Evolutionary conservation across 2,113 vertebrate species (phyloP), one percentile per base, ranked within the genome.

Genomic region (Malurus cyaneus): DNA sequence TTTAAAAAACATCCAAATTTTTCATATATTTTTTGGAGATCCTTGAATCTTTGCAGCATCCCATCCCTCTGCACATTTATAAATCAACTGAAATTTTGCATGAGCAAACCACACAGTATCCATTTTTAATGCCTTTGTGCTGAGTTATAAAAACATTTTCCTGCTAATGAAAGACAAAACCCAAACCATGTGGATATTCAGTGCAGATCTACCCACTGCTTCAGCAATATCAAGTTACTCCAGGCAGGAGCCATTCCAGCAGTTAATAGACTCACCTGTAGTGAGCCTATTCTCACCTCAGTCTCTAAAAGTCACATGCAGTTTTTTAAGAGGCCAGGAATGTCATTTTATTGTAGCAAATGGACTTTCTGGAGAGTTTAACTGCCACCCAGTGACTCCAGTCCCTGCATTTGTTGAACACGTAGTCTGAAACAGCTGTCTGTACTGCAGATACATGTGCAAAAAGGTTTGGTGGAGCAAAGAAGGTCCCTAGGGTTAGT

Each of bases 391-490:
- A 54, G 23, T 34, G 62, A 73, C 15, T 12, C 21, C 4, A 8
- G 2, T 65, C 9, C 36, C 17, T 29, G 4, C 10, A 26, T 39
- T 66, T 88, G 5, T 46, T 39, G 19, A 65, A 28, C 18, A 42
- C 5, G 8, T n/a, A 54, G 11, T 20, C 23, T 64, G 29, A 32
- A 52, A 50, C 4, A 42, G 11, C 9, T 8, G 1, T 39, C 7
- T 61, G 5, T 5, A 4, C 16, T 49, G 8, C 21, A 53, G 16
- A 25, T 9, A 13, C 7, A 5, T 2, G 1, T 31, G 6, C 21
- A 52, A 41, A 52, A 85, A 44, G 2, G 2, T 17, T 39, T 82
- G 20, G 2, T 52, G 53, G 14, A 32, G 13, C 4, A 47, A 62
- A 66, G 3, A 59, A 46, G 2, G 2, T 18, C 28, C 18, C 14